Evolutionary conservation across 1,140 invertebrate genomes (phyloP), one percentile per base, ranked within the genome.

Genomic region (Drosophila grimshawi): DNA sequence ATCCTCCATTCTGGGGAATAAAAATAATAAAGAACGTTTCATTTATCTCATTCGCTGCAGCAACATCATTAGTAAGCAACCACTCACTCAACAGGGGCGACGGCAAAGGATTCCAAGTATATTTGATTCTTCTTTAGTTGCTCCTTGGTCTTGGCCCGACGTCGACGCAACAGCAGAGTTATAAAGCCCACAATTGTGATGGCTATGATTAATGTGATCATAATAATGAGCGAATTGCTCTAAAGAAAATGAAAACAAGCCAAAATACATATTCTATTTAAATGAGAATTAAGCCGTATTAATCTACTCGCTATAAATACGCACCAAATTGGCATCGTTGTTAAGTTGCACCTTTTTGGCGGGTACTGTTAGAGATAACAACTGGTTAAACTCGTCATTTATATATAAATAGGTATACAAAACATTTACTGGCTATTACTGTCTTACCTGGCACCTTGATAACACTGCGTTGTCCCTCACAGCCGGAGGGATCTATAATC

Each of bases 1-100:
- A 19, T 92, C 91, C 33, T 92, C 88, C 90, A 92, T 92, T 51
- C 90, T 92, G 33, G 7, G 5, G 27, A 7, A 5, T 3, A 37
- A 46, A 29, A 8, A 7, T 0, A 30, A 33, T 30, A 0, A 48
- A n/a, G 0, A 11, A 7, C 8, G 4, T 19, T 46, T 19, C 0
- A 19, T 27, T 19, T 43, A 3, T 43, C 19, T 19, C 19, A 1
- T 19, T 19, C 19, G 19, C 19, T 19, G 19, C 19, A 19, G 19
- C 19, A 19, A 19, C 4, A 4, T 1, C 2, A 11, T 39, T 19
- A 41, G 2, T 3, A 7, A 0, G 5, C 1, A 29, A 5, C 27
- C 7, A 89, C 83, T 80, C 30, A 88, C 83, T 83, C 73, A 2
- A 88, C 72, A 3, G 80, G 62, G 0, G 85, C 60, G 1, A 72